A percentile compares a stretch with the other conserved stretches of the same genome.
phyloP scores from a whole-genome alignment of 2,888 invertebrate species.

The Sthenelais limicola region DNA sequence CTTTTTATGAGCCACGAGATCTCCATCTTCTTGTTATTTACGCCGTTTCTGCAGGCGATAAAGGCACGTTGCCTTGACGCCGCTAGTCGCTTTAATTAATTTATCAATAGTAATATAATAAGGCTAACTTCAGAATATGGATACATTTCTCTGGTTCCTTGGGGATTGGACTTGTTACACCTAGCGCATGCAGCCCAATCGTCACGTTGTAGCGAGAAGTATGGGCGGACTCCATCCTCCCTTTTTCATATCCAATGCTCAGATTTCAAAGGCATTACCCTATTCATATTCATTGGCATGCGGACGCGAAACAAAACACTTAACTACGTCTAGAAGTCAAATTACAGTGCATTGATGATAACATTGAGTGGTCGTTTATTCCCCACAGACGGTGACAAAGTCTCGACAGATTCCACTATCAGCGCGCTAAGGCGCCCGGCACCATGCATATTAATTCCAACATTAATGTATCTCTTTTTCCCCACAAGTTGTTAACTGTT shows the following conservation, averaged over 20 bases:
- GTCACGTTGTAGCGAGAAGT: too few relatives aligned
- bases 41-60: constrained; percentile 23
- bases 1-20: constrained; percentile 29
- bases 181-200: neutral
- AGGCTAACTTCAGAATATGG: constrained; percentile 35
- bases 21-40: constrained; percentile 39
- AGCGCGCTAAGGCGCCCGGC: neutral
- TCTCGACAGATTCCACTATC: constrained; percentile 9
- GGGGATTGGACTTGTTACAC: constrained; percentile 21
- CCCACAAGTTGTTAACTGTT: constrained; percentile 23
- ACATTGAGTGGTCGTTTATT: constrained; percentile 27
- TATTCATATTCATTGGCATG: constrained; percentile 37
- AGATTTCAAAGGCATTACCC: constrained; percentile 24
- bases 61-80: neutral
- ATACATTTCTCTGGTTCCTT: constrained; percentile 26
- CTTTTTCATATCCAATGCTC: constrained; percentile 23
- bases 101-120: constrained; percentile 28
- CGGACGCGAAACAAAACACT: constrained; percentile 28
- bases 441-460: constrained; percentile 33
- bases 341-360: constrained; percentile 30
- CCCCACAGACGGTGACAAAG: constrained; percentile 25
- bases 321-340: constrained; percentile 28
- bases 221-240: neutral
- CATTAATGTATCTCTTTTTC: constrained; percentile 35
- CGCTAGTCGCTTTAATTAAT: constrained; percentile 13